Conservation (phyloP, 2,113 vertebrate genomes). For the Pampusana beccarii region DNA sequence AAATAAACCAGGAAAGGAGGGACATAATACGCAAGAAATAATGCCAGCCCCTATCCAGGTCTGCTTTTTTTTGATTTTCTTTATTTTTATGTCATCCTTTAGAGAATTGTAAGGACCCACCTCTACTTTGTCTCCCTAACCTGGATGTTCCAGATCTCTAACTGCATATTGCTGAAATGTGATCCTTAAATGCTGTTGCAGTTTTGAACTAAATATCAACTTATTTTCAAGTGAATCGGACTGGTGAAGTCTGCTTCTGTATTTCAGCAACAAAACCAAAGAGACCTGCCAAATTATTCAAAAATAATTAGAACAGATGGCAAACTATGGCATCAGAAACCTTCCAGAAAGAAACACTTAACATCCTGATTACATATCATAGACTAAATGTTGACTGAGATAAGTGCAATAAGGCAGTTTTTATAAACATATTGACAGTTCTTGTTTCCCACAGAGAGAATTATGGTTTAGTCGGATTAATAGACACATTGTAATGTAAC, state of each 20-base stretch:
- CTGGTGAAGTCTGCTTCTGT: background rate
- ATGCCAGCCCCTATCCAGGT: background rate
- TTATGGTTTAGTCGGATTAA: background rate
- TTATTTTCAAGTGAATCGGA: background rate
- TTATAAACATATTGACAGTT: background rate
- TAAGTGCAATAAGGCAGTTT: background rate
- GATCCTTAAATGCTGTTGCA: background rate
- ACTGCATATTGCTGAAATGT: background rate
- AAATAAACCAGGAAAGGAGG: background rate
- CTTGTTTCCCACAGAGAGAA: background rate
- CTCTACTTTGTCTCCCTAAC: background rate
- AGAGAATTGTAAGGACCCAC: background rate
- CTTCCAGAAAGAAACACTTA: conserved; percentile 43
- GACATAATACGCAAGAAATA: background rate
- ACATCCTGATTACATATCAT: conserved; percentile 5
- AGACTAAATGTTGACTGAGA: background rate
- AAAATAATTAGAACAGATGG: conserved; percentile 64
- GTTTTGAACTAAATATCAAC: background rate
- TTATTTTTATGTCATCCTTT: background rate
- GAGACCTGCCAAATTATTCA: conserved; percentile 46
- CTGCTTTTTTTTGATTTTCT: background rate
- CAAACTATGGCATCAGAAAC: conserved; percentile 27
- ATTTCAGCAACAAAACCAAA: background rate
- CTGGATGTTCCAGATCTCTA: background rate
- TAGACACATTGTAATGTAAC: background rate